Conservation (phyloP, 2,888 invertebrate species). For the Patella ulyssiponensis region DNA sequence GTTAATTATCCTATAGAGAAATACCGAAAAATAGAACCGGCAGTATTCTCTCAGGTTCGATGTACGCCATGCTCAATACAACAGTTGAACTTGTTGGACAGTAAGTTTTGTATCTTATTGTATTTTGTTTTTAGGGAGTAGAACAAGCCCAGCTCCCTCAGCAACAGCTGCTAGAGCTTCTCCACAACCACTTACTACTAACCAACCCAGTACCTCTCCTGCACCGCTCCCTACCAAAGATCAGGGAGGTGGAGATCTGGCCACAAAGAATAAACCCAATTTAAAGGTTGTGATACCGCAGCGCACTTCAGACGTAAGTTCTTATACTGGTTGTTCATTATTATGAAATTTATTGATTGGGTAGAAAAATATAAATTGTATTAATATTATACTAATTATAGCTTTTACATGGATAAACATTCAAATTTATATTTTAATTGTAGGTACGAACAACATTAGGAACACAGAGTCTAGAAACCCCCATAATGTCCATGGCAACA, state of each 20-base stretch:
- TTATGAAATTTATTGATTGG: too few relatives aligned
- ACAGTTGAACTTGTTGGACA: too few relatives aligned
- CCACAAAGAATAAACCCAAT: constrained; percentile 46
- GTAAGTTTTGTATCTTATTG: too few relatives aligned
- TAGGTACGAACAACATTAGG: constrained; percentile 19
- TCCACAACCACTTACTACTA: constrained; percentile 19
- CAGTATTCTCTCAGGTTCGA: too few relatives aligned
- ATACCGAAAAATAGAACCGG: too few relatives aligned
- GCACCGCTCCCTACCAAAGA: constrained; percentile 28
- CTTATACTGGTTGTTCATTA: neutral
- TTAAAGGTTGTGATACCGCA: constrained; percentile 58
- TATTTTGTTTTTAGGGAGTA: constrained; percentile 24
- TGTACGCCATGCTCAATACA: neutral
- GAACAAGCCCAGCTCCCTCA: constrained; percentile 34
- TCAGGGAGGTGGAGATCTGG: constrained; percentile 2
- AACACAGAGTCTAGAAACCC: constrained; percentile 36
- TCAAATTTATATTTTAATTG: too few relatives aligned
- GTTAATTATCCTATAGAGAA: too few relatives aligned
- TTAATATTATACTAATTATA: too few relatives aligned
- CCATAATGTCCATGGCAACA: constrained; percentile 41
- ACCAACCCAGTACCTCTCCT: constrained; percentile 38
- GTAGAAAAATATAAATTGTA: too few relatives aligned
- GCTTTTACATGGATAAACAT: too few relatives aligned
- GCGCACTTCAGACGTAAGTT: constrained; percentile 35
- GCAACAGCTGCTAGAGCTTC: constrained; percentile 39